A percentile compares a stretch with the other conserved stretches of the same genome.
Conservation (phyloP, 2,888 invertebrate genomes). For the Selenia dentaria region DNA sequence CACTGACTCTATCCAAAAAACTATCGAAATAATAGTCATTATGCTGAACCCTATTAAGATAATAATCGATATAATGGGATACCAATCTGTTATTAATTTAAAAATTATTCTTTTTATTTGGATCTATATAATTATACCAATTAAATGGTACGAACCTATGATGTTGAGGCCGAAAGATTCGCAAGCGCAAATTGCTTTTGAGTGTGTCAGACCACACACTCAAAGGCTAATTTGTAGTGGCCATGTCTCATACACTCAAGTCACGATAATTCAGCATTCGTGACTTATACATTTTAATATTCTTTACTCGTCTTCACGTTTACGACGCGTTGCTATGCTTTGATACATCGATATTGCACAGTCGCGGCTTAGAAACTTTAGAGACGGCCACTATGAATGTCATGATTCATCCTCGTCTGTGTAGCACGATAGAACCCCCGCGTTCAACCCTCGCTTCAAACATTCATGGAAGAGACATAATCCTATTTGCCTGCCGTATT, state of each 20-base stretch:
- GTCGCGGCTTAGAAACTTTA: slow-evolving; percentile 10
- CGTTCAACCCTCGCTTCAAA: slow-evolving; percentile 16
- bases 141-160: slow-evolving; percentile 13
- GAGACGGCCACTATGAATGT: slow-evolving; percentile 1
- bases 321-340: slow-evolving; percentile 64
- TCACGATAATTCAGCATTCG: slow-evolving; percentile 62
- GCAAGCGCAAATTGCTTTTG: slow-evolving; percentile 28
- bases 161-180: slow-evolving; percentile 20
- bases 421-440: slow-evolving; percentile 5
- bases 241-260: slow-evolving; percentile 44
- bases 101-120: slow-evolving; percentile 15
- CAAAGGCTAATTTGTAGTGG: slow-evolving; percentile 37
- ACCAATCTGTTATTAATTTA: slow-evolving; percentile 18
- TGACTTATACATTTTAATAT: slow-evolving; percentile 75
- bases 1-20: slow-evolving; percentile 1
- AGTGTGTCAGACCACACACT: slow-evolving; percentile 42
- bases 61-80: slow-evolving; percentile 14
- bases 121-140: slow-evolving; percentile 25
- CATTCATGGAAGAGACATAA: slow-evolving; percentile 24
- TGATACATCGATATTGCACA: slow-evolving; percentile 68
- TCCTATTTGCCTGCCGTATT: slow-evolving; percentile 29
- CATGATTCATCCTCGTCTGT: slow-evolving; percentile 13
- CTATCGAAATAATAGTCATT: slow-evolving; percentile 19
- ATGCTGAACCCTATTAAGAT: slow-evolving; percentile 9
- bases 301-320: slow-evolving; percentile 46